phyloP scores from a whole-genome alignment of 2,888 invertebrate species.

The Calliphora vomitoria region DNA sequence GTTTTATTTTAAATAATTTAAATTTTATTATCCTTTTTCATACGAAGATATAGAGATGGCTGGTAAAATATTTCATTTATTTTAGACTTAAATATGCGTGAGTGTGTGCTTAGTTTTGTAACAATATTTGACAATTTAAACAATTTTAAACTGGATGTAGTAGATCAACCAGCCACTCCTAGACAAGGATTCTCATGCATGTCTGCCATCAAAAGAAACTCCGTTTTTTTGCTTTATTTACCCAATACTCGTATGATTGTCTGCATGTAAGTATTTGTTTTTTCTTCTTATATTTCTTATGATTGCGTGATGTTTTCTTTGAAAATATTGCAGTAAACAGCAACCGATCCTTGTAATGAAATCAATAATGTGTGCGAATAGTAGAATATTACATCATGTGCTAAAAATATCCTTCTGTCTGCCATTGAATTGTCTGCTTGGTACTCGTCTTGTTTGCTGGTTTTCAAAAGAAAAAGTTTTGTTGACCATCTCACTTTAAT shows the following conservation, averaged over 20 bases:
- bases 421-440: background rate
- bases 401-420: background rate
- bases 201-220: background rate
- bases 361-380: background rate
- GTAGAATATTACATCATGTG: slow-evolving; percentile 11
- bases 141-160: background rate
- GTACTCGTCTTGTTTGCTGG: background rate
- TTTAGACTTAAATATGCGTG: background rate
- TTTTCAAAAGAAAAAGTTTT: slow-evolving; percentile 33
- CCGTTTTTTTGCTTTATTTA: slow-evolving; percentile 5
- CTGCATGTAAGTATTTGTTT: background rate
- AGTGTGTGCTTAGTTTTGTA: background rate
- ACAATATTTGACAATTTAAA: background rate
- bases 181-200: background rate
- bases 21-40: slow-evolving; percentile 15
- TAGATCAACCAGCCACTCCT: background rate
- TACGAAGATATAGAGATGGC: background rate
- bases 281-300: background rate
- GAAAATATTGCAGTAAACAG: background rate
- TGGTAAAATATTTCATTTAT: slow-evolving; percentile 16
- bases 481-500: slow-evolving; percentile 52
- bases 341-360: background rate
- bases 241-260: slow-evolving; percentile 1
- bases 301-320: slow-evolving; percentile 12
- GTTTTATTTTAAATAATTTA: slow-evolving; percentile 17